phyloP scores from a whole-genome alignment of 1,140 invertebrate genomes.

The Plodia interpunctella region DNA sequence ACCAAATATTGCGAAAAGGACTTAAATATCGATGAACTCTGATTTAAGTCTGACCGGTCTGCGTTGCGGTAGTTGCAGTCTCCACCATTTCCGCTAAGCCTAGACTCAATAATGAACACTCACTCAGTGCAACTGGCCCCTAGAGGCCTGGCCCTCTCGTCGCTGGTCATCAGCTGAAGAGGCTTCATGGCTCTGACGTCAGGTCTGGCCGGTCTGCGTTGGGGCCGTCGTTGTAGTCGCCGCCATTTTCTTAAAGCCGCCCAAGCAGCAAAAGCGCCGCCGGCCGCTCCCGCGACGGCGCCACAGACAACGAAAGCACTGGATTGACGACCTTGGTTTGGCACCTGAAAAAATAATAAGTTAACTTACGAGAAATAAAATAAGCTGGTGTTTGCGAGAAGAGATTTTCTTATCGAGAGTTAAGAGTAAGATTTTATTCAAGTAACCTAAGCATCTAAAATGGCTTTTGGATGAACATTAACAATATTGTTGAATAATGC shows the following conservation, averaged over 20 bases:
- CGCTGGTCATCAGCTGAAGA: conserved; percentile 6
- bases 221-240: conserved; percentile 53
- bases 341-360: neutral
- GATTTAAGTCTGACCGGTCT: too few species aligned
- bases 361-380: neutral
- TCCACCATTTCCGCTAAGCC: too few species aligned
- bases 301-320: conserved; percentile 46
- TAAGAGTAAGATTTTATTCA: too few species aligned
- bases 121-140: conserved; percentile 36
- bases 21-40: too few species aligned
- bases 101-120: conserved; percentile 18
- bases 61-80: too few species aligned
- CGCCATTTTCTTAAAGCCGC: conserved; percentile 68
- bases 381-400: too few species aligned
- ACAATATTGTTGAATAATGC: too few species aligned
- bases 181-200: conserved; percentile 26
- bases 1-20: too few species aligned
- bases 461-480: too few species aligned
- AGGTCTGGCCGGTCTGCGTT: conserved; percentile 20
- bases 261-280: conserved; percentile 69
- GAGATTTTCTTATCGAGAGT: too few species aligned
- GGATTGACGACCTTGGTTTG: conserved; percentile 28
- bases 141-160: conserved; percentile 13
- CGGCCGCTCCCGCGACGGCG: conserved; percentile 60
- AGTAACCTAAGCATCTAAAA: too few species aligned